Evolutionary conservation across 2,888 invertebrate genomes (phyloP).

Genomic region (Odontomyia ornata): DNA sequence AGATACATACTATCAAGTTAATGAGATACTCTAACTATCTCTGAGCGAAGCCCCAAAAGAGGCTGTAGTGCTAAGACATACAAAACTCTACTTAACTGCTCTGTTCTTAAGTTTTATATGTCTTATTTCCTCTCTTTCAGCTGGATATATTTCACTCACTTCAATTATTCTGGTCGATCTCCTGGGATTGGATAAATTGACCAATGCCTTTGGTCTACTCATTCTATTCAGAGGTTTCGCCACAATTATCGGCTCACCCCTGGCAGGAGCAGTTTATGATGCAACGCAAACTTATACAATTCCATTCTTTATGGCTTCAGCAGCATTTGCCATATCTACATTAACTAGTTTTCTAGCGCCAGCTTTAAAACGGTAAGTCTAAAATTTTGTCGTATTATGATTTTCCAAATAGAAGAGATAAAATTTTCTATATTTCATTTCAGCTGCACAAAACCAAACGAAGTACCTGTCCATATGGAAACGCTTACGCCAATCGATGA

Average conservation of each 20-base stretch:
- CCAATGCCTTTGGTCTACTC: constrained; percentile 95
- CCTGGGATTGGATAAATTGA: constrained; percentile 92
- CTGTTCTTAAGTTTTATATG: constrained; percentile 54
- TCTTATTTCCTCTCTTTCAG: no score
- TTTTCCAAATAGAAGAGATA: background rate
- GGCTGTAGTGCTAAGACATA: no score
- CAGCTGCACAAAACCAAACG: constrained; percentile 65
- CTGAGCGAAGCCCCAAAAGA: no score
- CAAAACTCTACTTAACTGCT: background rate
- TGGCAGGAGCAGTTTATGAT: constrained; percentile 91
- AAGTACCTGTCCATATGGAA: constrained; percentile 72
- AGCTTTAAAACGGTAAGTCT: constrained; percentile 69
- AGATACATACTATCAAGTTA: no score
- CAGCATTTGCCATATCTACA: constrained; percentile 85
- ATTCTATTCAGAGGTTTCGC: constrained; percentile 96
- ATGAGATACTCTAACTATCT: no score
- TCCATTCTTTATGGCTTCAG: constrained; percentile 93
- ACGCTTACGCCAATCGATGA: constrained; percentile 85
- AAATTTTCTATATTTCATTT: background rate
- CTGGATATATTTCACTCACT: constrained; percentile 96
- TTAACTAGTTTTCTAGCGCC: constrained; percentile 86
- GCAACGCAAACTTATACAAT: constrained; percentile 84
- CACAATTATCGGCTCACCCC: constrained; percentile 84
- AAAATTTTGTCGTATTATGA: background rate
- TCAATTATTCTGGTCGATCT: constrained; percentile 97